These are phyloP conservation scores for Pollenia angustigena DNA, from an alignment of 2,888 invertebrate species.

Conservation along the genomic window DNA sequence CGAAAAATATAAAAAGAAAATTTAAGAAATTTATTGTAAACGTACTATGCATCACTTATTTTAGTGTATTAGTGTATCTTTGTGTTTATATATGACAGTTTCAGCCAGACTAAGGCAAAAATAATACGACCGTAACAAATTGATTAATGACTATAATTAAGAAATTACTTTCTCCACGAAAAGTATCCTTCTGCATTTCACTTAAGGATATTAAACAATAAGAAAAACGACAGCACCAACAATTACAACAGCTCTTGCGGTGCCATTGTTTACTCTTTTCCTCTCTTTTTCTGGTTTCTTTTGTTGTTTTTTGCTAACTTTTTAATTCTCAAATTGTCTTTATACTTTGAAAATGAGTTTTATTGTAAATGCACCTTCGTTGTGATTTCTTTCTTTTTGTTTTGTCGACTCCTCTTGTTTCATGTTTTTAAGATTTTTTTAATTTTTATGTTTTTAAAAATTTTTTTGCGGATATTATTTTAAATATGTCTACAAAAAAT, in stretches of 20 bases:
- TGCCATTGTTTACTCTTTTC: neutral
- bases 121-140: slow-evolving; percentile 8
- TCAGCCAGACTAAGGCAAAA: neutral
- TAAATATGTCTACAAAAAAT: slow-evolving; percentile 53
- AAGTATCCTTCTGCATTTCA: neutral
- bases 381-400: slow-evolving; percentile 18
- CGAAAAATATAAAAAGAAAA: no score
- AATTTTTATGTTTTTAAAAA: slow-evolving; percentile 14
- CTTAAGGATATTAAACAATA: slow-evolving; percentile 9
- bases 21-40: no score
- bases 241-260: slow-evolving; percentile 1
- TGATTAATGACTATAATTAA: slow-evolving; percentile 31
- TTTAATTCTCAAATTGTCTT: slow-evolving; percentile 16
- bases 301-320: neutral
- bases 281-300: neutral
- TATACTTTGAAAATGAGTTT: slow-evolving; percentile 9
- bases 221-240: neutral
- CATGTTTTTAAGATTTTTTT: neutral
- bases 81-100: neutral
- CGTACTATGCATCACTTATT: no score
- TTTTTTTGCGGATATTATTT: slow-evolving; percentile 51
- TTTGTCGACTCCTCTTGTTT: slow-evolving; percentile 10
- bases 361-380: slow-evolving; percentile 10
- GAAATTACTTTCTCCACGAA: neutral
- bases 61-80: no score